phyloP scores from a whole-genome alignment of 2,113 vertebrate genomes.

The Siniperca knerii region DNA sequence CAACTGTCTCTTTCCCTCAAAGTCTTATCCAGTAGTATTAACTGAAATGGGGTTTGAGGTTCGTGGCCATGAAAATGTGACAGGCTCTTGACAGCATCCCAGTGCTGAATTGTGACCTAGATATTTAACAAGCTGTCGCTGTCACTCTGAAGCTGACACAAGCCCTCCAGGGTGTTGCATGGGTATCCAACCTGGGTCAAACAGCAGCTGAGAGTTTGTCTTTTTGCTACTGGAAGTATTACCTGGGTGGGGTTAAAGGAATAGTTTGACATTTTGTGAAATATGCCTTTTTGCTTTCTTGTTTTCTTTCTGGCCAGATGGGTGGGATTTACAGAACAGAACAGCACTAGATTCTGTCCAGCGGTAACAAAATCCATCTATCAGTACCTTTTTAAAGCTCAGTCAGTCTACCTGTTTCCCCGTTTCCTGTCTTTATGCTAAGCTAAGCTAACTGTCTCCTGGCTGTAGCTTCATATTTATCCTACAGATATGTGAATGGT shows the following conservation, averaged over 20 bases:
- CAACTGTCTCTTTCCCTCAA: not conserved
- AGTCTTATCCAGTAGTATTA: slow-evolving; percentile 5
- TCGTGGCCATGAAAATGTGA: slow-evolving; percentile 31
- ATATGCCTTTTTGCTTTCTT: not conserved
- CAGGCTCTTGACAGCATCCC: slow-evolving; percentile 46
- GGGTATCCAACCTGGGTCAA: slow-evolving; percentile 7
- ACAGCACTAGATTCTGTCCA: not conserved
- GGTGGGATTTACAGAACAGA: not conserved
- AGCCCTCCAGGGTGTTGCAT: not conserved
- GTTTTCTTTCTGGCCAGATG: not conserved
- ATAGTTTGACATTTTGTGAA: not conserved
- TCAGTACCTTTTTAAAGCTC: not conserved
- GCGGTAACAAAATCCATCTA: not conserved
- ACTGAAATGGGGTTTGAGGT: slow-evolving; percentile 26
- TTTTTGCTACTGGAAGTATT: not conserved
- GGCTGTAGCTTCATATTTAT: not conserved
- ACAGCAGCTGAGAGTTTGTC: slow-evolving; percentile 1
- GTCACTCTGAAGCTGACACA: slow-evolving; percentile 63
- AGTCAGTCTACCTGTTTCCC: not conserved
- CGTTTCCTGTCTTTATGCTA: not conserved
- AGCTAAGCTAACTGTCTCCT: not conserved
- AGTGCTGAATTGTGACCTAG: slow-evolving; percentile 67
- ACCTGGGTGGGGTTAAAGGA: not conserved
- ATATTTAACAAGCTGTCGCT: slow-evolving; percentile 73
- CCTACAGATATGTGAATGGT: not conserved